Conservation (phyloP, 2,797 vertebrate species). For the Eulemur coronatus region DNA sequence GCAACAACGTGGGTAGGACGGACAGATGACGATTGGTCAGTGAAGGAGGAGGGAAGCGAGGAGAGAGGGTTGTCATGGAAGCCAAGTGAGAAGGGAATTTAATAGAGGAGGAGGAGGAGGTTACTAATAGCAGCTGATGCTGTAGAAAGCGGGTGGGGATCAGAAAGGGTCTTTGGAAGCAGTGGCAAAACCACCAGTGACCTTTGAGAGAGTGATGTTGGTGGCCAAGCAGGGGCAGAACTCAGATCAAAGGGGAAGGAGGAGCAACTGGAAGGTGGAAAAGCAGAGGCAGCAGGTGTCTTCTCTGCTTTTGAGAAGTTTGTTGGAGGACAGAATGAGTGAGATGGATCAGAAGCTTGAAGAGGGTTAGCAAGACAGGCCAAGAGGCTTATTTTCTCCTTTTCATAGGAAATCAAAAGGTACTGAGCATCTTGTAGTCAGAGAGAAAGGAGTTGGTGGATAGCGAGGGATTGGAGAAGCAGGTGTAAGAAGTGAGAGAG, state of each 20-base stretch:
- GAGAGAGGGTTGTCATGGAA: slow-evolving; percentile 49
- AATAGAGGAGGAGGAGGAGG: slow-evolving; percentile 4
- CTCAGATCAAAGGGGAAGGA: not conserved
- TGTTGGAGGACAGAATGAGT: not conserved
- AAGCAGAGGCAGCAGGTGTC: not conserved
- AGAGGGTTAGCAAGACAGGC: not conserved
- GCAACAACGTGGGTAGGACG: not conserved
- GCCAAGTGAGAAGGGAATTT: slow-evolving; percentile 14
- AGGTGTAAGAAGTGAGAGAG: not conserved
- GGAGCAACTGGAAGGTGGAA: not conserved
- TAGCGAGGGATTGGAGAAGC: not conserved
- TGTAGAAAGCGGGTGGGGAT: not conserved
- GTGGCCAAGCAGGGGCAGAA: not conserved
- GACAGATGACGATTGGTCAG: slow-evolving; percentile 53
- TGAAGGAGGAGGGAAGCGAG: not conserved
- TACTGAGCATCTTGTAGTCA: not conserved
- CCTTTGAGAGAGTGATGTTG: not conserved
- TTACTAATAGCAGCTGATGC: not conserved
- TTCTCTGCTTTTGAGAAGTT: not conserved
- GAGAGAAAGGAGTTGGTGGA: not conserved
- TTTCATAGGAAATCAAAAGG: not conserved
- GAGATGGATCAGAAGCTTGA: not conserved
- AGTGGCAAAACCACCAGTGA: not conserved
- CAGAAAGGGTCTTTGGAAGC: not conserved
- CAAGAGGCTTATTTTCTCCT: not conserved